Percentiles rank a stretch among this genome's conserved stretches.
Conservation (phyloP, 2,888 invertebrate genomes). For the Candidula unifasciata region DNA sequence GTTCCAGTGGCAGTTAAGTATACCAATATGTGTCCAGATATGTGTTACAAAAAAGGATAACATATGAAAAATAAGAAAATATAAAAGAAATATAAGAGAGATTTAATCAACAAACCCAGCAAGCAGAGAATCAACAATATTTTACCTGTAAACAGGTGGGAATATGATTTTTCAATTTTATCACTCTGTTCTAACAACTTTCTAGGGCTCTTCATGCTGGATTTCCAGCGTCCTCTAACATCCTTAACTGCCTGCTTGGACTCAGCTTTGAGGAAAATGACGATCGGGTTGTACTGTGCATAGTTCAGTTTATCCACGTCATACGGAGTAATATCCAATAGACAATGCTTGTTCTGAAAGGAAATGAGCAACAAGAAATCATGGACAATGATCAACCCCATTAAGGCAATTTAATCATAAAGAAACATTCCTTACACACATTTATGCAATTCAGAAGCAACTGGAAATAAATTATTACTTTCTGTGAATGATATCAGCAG, state of each 20-base stretch:
- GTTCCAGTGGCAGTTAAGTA: too few relatives aligned
- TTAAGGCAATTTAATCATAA: too few relatives aligned
- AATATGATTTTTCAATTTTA: conserved; percentile 96
- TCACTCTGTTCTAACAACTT: conserved; percentile 96
- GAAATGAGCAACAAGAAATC: background rate
- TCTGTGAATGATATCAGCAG: too few relatives aligned
- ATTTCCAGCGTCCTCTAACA: conserved; percentile 86
- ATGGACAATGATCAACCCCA: background rate
- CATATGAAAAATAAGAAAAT: too few relatives aligned
- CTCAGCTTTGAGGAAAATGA: conserved; percentile 96
- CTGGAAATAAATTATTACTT: too few relatives aligned
- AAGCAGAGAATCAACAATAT: background rate
- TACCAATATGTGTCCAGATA: too few relatives aligned
- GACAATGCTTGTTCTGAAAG: conserved; percentile 89
- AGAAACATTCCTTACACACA: too few relatives aligned
- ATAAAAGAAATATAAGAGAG: too few relatives aligned
- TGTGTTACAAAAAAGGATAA: too few relatives aligned
- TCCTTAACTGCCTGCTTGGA: conserved; percentile 96
- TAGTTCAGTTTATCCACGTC: conserved; percentile 98
- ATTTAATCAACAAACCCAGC: background rate
- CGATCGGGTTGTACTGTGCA: conserved; percentile 98
- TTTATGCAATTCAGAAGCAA: too few relatives aligned
- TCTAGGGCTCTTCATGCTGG: conserved; percentile 86
- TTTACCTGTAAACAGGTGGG: conserved; percentile 92
- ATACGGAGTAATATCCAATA: conserved; percentile 96